Evolutionary conservation across 2,113 vertebrate genomes (phyloP).

Genomic region (Hucho hucho): DNA sequence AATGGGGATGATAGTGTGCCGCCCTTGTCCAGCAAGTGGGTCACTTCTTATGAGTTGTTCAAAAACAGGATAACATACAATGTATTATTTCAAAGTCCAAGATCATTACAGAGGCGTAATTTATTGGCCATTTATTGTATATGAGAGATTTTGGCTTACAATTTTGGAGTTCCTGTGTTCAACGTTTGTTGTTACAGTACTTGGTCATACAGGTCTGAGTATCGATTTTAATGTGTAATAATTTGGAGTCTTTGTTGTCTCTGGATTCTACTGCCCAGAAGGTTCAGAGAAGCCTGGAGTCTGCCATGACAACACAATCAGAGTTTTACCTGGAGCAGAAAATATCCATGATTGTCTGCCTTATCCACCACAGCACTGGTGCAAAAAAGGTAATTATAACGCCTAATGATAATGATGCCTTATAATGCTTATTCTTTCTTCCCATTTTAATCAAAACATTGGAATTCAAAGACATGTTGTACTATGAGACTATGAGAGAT

Average conservation of each 20-base stretch:
- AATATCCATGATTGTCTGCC: conserved; percentile 77
- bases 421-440: too few species aligned
- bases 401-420: too few species aligned
- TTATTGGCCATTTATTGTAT: not conserved
- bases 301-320: conserved; percentile 81
- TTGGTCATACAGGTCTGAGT: not conserved
- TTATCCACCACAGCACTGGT: conserved; percentile 83
- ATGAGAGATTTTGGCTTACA: too few species aligned
- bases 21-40: conserved; percentile 83
- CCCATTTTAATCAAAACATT: too few species aligned
- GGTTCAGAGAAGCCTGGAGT: conserved; percentile 71
- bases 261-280: conserved; percentile 86
- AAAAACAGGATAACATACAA: too few species aligned
- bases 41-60: not conserved
- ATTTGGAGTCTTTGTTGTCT: conserved; percentile 7
- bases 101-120: not conserved
- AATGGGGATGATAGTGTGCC: conserved; percentile 76
- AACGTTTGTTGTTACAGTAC: not conserved
- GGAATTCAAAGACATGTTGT: too few species aligned
- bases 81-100: too few species aligned
- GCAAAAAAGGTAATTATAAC: conserved; percentile 75
- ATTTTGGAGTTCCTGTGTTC: not conserved
- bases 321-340: conserved; percentile 69
- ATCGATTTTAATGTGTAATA: not conserved
- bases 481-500: too few species aligned